Percentiles rank a stretch among this genome's conserved stretches.
These are phyloP conservation scores for Meiosimyza platycephala DNA, from an alignment of 2,888 invertebrate species.

Conservation along the genomic window DNA sequence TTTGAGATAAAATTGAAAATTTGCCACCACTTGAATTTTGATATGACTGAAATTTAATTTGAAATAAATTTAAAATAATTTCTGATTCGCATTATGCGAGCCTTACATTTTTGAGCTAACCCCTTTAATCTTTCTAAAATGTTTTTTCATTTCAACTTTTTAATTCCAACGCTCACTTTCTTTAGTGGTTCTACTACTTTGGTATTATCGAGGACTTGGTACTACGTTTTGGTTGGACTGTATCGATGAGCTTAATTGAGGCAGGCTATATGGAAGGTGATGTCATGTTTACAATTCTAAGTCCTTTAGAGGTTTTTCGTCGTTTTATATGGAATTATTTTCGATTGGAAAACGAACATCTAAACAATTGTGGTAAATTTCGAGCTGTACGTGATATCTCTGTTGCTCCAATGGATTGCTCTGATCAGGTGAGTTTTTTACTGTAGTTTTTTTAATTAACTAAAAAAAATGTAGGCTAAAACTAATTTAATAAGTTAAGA, in stretches of 20 bases:
- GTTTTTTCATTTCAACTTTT: not conserved
- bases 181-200: conserved; percentile 82
- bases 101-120: no score
- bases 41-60: no score
- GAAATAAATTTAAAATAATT: no score
- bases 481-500: no score
- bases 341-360: conserved; percentile 88
- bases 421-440: conserved; percentile 71
- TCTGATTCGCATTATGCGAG: no score
- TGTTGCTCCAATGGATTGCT: conserved; percentile 80
- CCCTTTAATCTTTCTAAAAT: not conserved
- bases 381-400: conserved; percentile 88
- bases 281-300: conserved; percentile 74
- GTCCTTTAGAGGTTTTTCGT: conserved; percentile 77
- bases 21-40: no score
- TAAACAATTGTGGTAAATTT: conserved; percentile 91
- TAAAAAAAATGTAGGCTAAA: no score
- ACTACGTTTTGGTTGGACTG: conserved; percentile 82
- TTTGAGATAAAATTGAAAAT: no score
- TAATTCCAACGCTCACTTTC: conserved; percentile 38
- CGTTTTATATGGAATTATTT: conserved; percentile 91
- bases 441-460: not conserved
- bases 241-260: conserved; percentile 77
- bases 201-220: conserved; percentile 85
- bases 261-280: conserved; percentile 74